Evolutionary conservation across 1,140 invertebrate genomes (phyloP).

Genomic region (Manduca sexta): DNA sequence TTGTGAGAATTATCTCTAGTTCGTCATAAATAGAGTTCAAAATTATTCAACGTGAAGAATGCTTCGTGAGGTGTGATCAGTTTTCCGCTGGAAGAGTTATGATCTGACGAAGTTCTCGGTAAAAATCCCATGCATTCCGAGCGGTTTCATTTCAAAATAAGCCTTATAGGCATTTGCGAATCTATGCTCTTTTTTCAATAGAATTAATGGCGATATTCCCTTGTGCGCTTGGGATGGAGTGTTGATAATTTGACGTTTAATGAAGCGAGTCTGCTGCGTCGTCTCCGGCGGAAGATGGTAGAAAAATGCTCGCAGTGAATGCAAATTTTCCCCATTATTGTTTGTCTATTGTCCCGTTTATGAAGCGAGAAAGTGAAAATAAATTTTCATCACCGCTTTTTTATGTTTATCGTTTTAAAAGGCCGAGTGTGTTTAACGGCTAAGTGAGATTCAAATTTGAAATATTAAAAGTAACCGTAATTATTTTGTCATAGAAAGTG

Average conservation of each 20-base stretch:
- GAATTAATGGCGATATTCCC: constrained; percentile 48
- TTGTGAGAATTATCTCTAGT: neutral
- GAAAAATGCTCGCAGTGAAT: constrained; percentile 60
- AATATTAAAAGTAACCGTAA: neutral
- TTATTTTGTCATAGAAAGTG: neutral
- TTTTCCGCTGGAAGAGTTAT: constrained; percentile 51
- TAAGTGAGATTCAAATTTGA: neutral
- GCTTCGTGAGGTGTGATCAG: constrained; percentile 21
- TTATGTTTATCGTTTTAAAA: constrained; percentile 15
- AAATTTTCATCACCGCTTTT: constrained; percentile 13
- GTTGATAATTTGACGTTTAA: constrained; percentile 69
- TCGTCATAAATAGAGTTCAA: constrained; percentile 17
- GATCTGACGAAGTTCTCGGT: constrained; percentile 47
- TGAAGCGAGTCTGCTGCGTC: constrained; percentile 55
- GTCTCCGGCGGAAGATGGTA: constrained; percentile 54
- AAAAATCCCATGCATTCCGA: constrained; percentile 28
- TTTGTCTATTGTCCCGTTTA: constrained; percentile 63
- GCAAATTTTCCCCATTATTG: constrained; percentile 64
- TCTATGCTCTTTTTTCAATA: constrained; percentile 17
- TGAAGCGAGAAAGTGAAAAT: constrained; percentile 43
- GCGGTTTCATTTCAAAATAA: constrained; percentile 30
- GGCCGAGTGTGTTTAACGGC: constrained; percentile 6
- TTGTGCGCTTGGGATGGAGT: constrained; percentile 40
- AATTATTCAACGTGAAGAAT: constrained; percentile 10
- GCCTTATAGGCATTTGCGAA: constrained; percentile 24